Evolutionary conservation across 2,797 vertebrate genomes (phyloP).

Genomic region (Girardinus metallicus): DNA sequence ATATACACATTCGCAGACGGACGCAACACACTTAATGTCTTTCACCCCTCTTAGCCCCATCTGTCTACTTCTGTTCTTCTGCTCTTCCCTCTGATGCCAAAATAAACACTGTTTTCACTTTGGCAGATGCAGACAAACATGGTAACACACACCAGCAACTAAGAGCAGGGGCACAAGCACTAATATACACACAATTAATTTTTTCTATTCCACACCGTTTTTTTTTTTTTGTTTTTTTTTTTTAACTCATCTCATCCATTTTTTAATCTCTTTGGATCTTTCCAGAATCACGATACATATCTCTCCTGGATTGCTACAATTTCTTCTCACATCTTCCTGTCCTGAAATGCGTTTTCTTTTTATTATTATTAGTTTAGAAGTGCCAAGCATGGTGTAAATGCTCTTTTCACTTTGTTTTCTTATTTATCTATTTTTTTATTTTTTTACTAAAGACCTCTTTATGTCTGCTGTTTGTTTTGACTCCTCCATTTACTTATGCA

Average conservation of each 20-base stretch:
- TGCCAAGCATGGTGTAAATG: constrained; percentile 26
- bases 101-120: constrained; percentile 57
- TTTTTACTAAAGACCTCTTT: constrained; percentile 9
- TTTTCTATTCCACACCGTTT: not conserved
- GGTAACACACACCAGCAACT: constrained; percentile 34
- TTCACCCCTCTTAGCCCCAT: constrained; percentile 70
- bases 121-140: constrained; percentile 53
- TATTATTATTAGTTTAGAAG: constrained; percentile 13
- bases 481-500: constrained; percentile 22
- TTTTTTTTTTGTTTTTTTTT: not conserved
- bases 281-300: constrained; percentile 16
- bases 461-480: constrained; percentile 23
- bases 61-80: constrained; percentile 64
- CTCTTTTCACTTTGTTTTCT: constrained; percentile 4
- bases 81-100: constrained; percentile 46
- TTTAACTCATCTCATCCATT: constrained; percentile 10
- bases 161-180: constrained; percentile 1
- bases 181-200: not conserved
- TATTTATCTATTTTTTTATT: constrained; percentile 1
- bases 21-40: constrained; percentile 69
- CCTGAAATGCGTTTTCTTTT: not conserved
- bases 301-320: not conserved
- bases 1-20: constrained; percentile 49
- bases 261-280: constrained; percentile 22
- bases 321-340: not conserved